phyloP scores from a whole-genome alignment of 2,888 invertebrate genomes.

The Coelinius sp. region DNA sequence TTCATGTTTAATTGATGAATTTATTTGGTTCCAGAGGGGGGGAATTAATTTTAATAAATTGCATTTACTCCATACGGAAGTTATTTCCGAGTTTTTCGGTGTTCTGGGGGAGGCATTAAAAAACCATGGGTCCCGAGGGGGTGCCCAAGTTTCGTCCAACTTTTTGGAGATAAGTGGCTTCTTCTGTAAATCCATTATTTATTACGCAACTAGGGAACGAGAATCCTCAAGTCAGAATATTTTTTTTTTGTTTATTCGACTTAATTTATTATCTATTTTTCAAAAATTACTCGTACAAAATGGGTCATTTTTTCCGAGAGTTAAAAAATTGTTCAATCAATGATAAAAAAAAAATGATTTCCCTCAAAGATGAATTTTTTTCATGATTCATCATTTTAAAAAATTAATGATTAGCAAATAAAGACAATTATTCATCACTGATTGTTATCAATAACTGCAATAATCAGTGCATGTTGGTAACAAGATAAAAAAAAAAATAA shows the following conservation, averaged over 20 bases:
- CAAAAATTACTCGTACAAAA: too few relatives aligned
- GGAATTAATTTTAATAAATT: not conserved
- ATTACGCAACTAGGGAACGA: constrained; percentile 11
- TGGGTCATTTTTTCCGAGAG: too few relatives aligned
- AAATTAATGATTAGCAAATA: not conserved
- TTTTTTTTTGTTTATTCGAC: not conserved
- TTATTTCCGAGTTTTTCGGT: constrained; percentile 7
- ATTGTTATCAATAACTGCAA: not conserved
- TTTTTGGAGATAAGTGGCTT: constrained; percentile 35
- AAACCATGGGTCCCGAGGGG: constrained; percentile 19
- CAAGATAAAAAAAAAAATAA: not conserved
- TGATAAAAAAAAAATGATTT: too few relatives aligned
- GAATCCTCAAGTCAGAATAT: not conserved
- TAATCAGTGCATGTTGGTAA: constrained; percentile 7
- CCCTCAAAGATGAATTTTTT: too few relatives aligned
- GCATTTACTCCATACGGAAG: not conserved
- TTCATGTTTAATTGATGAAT: too few relatives aligned
- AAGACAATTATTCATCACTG: not conserved
- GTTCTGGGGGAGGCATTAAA: not conserved
- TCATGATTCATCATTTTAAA: too few relatives aligned
- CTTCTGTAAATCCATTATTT: constrained; percentile 40
- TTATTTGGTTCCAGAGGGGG: not conserved
- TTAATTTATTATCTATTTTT: too few relatives aligned
- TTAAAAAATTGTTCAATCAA: too few relatives aligned
- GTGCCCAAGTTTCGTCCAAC: constrained; percentile 20